Evolutionary conservation across 2,888 invertebrate species (phyloP).

Genomic region (Germaria angustata): DNA sequence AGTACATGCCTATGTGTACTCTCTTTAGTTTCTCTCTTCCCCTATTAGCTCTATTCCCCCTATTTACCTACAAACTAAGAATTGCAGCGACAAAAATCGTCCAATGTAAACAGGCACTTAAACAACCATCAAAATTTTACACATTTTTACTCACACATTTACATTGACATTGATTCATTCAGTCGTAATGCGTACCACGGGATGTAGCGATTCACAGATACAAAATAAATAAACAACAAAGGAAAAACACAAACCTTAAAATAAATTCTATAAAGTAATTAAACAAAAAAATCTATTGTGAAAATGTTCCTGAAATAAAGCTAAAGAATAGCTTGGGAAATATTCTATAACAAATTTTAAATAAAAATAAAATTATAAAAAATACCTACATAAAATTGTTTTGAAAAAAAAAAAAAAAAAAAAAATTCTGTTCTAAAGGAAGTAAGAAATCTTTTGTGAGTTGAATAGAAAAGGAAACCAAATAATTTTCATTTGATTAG

Average conservation of each 20-base stretch:
- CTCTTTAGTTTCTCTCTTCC: too few species aligned
- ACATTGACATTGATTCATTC: conserved; percentile 40
- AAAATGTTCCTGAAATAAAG: background rate
- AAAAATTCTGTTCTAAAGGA: background rate
- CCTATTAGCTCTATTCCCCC: too few species aligned
- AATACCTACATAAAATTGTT: background rate
- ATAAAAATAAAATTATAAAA: background rate
- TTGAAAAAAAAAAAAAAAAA: background rate
- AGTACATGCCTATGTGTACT: too few species aligned
- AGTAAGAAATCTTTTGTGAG: background rate
- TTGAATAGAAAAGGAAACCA: background rate
- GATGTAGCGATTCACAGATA: conserved; percentile 18
- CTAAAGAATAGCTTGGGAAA: background rate
- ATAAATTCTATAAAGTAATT: conserved; percentile 7
- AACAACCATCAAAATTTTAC: conserved; percentile 17
- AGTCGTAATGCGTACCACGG: conserved; percentile 8
- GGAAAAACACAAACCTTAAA: conserved; percentile 3
- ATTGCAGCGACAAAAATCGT: too few species aligned
- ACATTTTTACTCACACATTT: conserved; percentile 30
- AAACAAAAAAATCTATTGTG: background rate
- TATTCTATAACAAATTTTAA: background rate
- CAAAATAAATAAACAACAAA: conserved; percentile 16
- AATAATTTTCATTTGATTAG: too few species aligned
- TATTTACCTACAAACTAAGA: too few species aligned
- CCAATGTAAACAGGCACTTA: too few species aligned